Evolutionary conservation across 92 coral and sea anemone species (phyloP), one percentile per base, ranked within the genome.

Genomic region (Phenganax stokvisi): DNA sequence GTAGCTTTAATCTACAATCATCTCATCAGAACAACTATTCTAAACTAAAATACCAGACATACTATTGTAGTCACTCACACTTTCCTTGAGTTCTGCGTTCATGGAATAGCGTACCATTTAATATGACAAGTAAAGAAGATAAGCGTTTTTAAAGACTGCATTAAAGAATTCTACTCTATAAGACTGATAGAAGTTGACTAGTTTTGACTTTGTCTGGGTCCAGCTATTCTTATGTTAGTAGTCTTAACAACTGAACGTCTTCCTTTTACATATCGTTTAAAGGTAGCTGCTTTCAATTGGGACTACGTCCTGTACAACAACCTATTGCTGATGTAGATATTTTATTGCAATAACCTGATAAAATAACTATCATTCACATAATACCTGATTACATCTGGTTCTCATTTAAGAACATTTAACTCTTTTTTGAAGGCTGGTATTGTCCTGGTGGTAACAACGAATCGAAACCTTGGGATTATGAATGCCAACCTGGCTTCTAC

Each of bases 381-480:
- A 37, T 37, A 64, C 44, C 10, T 20, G 47, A 12, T 64, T 64
- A 37, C 3, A 62, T 61, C 47, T 37, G 47, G 47, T 37, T 37
- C 3, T 37, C 5, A 37, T 37, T 37, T 37, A 6, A 8, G 20
- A 64, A 64, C 20, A 12, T 64, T 9, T 64, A 12, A 44, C 52
- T 30, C 16, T 68, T 20, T 11, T 51, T 7, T 79, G 80, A 89
- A 47, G 98, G 98, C 27, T 94, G 89, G 85, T 94, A 90, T 80
- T 94, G 98, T 69, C 97, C 97, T 27, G 98, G 98, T 62, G 97
- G 97, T 12, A 84, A 92, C 61, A 44, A 83, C 0, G 83, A 57
- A 64, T 82, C 96, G 30, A 78, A 80, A 29, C 91, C 98, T 0
- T 58, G 72, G 61, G 83, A 74, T 1, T 82, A 81, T 11, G 87